Base-by-base conservation (phyloP, 2,797 vertebrate species). In the Pipistrellus nathusii region DNA sequence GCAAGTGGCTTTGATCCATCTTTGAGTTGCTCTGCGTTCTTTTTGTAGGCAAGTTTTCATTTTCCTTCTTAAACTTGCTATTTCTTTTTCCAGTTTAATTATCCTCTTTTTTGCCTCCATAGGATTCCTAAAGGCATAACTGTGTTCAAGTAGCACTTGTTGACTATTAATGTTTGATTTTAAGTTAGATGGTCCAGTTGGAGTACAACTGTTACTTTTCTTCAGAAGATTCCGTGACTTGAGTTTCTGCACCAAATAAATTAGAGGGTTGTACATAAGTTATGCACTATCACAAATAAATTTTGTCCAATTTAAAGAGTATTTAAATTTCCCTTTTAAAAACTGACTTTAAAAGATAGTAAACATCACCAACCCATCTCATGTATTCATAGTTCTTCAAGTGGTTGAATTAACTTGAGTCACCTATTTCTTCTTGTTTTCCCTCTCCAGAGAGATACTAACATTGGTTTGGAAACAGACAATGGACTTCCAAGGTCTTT, bases 11-110 rank as follows among this genome's bases (percentile, higher is more conserved):
- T 97, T 72, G 23, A 93, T 96, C 85, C 97, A 95, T 89, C 90
- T 95, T 82, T 85, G 80, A 85, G 88, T 93, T 91, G 95, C 93
- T 95, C 96, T 97, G 55, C 77, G 93, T 97, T 94, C 95, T 95
- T 95, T 97, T 81, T 97, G 95, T 94, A 97, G 76, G 88, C 94
- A 96, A 90, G 94, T 97, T 93, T 97, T 97, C 92, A 87, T 95
- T 95, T 93, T 97, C 89, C 95, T 97, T 92, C 96, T 96, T 90
- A 97, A 55, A 93, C 68, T 96, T 93, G 96, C 51, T 23, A 88
- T 89, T 77, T 97, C 95, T 38, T 97, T 97, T 93, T 97, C 93
- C 92, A 97, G 91, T 83, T 97, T 96, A 94, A 97, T 94, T 96
- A 97, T 97, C 53, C 48, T 97, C 92, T 46, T 95, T 96, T 98